Conservation (phyloP, 2,888 invertebrate species). For the Trissoscelio sp. region DNA sequence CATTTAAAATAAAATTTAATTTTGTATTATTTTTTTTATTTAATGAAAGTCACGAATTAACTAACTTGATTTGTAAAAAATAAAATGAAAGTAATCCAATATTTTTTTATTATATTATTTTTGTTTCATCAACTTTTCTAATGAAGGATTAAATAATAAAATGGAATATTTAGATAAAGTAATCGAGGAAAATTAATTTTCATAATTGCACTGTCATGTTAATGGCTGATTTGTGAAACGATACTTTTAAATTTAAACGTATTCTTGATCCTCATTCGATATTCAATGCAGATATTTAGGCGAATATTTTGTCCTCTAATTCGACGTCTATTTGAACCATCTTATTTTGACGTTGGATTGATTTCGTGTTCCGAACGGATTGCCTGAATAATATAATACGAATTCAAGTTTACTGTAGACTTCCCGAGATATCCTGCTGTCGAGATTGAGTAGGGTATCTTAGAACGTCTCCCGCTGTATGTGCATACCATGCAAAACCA, state of each 20-base stretch:
- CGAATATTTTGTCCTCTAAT: conserved; percentile 54
- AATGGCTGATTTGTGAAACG: neutral
- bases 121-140: too few relatives aligned
- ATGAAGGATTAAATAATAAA: too few relatives aligned
- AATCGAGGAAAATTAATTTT: neutral
- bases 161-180: neutral
- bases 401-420: conserved; percentile 62
- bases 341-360: conserved; percentile 61
- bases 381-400: conserved; percentile 63
- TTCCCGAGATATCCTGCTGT: conserved; percentile 55
- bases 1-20: too few relatives aligned
- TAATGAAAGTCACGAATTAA: too few relatives aligned
- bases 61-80: too few relatives aligned
- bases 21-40: too few relatives aligned
- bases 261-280: conserved; percentile 13
- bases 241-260: conserved; percentile 16
- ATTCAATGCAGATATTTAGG: conserved; percentile 32
- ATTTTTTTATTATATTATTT: too few relatives aligned
- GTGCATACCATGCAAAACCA: conserved; percentile 55
- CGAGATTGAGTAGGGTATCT: conserved; percentile 58
- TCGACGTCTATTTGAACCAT: conserved; percentile 43
- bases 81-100: too few relatives aligned
- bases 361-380: conserved; percentile 58
- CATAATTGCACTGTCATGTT: neutral
- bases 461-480: conserved; percentile 42